These are phyloP conservation scores for Cantharis nigra DNA, from an alignment of 2,888 invertebrate genomes.

Conservation along the genomic window DNA sequence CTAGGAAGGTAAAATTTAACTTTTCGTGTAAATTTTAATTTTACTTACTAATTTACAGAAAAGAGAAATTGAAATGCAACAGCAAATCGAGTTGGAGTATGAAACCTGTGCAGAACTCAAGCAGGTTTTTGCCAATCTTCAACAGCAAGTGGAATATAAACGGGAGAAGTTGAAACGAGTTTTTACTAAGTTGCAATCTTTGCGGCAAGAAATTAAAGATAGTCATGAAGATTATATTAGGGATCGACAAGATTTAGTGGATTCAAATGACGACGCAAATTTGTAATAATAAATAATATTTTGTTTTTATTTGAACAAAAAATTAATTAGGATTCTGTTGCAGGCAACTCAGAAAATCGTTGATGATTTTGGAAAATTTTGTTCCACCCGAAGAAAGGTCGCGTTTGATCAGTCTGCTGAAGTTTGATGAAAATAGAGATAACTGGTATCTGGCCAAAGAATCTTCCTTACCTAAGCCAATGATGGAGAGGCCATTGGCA, in stretches of 20 bases:
- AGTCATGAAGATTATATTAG: conserved; percentile 86
- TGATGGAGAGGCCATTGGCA: conserved; percentile 48
- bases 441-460: conserved; percentile 64
- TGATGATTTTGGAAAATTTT: conserved; percentile 87
- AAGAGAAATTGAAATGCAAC: conserved; percentile 88
- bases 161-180: conserved; percentile 92
- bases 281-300: conserved; percentile 54
- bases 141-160: conserved; percentile 97
- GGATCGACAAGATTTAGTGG: conserved; percentile 90
- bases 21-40: conserved; percentile 2
- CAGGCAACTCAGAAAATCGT: conserved; percentile 85
- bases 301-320: not conserved
- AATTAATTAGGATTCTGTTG: conserved; percentile 31
- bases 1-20: conserved; percentile 67
- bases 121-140: conserved; percentile 87
- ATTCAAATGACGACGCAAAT: conserved; percentile 87
- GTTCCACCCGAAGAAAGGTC: conserved; percentile 82
- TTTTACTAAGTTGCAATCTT: conserved; percentile 76
- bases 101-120: conserved; percentile 89
- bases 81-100: conserved; percentile 91
- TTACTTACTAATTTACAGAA: conserved; percentile 46
- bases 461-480: conserved; percentile 7
- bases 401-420: conserved; percentile 72
- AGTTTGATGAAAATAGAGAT: conserved; percentile 83
- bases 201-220: conserved; percentile 80